A percentile compares a stretch with the other conserved stretches of the same genome.
Evolutionary conservation across 35 echinoderm and acorn worm genomes (phyloP).

Genomic region (Stichopus chloronotus): DNA sequence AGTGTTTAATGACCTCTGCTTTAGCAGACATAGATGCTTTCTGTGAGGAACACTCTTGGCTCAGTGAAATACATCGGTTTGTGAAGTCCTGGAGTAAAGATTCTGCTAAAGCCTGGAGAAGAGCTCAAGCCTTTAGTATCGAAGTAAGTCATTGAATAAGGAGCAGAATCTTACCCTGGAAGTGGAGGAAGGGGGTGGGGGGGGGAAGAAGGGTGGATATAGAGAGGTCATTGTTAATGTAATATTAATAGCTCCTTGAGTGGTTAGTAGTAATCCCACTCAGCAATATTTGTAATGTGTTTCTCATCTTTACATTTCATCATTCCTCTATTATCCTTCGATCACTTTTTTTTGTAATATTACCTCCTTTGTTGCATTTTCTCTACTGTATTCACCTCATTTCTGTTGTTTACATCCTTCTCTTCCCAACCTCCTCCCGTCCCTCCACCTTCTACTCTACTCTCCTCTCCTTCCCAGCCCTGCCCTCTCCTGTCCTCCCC

Average conservation of each 20-base stretch:
- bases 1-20: constrained; percentile 61
- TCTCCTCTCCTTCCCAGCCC: neutral
- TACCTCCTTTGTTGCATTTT: neutral
- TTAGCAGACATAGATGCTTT: constrained; percentile 79
- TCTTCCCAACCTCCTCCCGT: neutral
- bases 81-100: constrained; percentile 72
- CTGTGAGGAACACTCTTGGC: constrained; percentile 85
- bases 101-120: constrained; percentile 70
- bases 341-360: neutral
- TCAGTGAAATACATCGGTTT: constrained; percentile 85
- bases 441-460: too few relatives aligned
- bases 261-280: too few relatives aligned
- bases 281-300: too few relatives aligned
- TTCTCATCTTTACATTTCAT: neutral
- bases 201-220: too few relatives aligned
- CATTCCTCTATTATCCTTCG: neutral
- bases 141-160: constrained; percentile 62
- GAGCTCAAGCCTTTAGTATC: constrained; percentile 87
- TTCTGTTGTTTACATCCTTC: neutral
- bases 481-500: neutral
- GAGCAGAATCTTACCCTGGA: neutral
- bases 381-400: neutral
- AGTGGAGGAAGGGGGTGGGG: neutral
- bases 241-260: too few relatives aligned
- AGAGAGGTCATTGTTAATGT: too few relatives aligned